Evolutionary conservation across 2,888 invertebrate genomes (phyloP).

Genomic region (Empis livida): DNA sequence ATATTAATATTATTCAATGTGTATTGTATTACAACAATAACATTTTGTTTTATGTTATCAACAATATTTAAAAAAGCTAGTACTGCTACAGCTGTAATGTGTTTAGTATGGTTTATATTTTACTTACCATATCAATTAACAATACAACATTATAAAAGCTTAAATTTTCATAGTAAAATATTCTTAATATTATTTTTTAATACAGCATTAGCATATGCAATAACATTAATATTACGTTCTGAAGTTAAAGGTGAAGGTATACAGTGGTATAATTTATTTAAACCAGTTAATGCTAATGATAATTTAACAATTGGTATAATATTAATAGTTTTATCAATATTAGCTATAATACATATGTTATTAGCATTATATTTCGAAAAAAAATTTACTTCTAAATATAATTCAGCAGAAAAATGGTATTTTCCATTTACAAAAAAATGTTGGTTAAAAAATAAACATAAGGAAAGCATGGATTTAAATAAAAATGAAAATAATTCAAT

Average conservation of each 20-base stretch:
- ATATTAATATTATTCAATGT: conserved; percentile 57
- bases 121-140: conserved; percentile 61
- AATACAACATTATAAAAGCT: conserved; percentile 48
- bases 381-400: conserved; percentile 65
- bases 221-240: background rate
- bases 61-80: conserved; percentile 71
- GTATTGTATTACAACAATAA: conserved; percentile 57
- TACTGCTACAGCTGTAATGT: conserved; percentile 62
- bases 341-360: conserved; percentile 52
- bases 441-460: conserved; percentile 33
- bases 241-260: conserved; percentile 46
- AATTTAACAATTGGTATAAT: conserved; percentile 56
- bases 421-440: conserved; percentile 50
- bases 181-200: conserved; percentile 56
- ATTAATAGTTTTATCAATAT: conserved; percentile 56
- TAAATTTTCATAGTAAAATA: conserved; percentile 47
- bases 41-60: conserved; percentile 67
- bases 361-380: conserved; percentile 72
- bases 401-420: conserved; percentile 65
- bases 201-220: conserved; percentile 54
- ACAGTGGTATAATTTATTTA: conserved; percentile 42
- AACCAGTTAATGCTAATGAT: conserved; percentile 51
- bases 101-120: conserved; percentile 61
- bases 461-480: background rate
- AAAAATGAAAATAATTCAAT: background rate